Evolutionary conservation across 1,140 invertebrate species (phyloP), one percentile per base, ranked within the genome.

Genomic region (Cydia amplana): DNA sequence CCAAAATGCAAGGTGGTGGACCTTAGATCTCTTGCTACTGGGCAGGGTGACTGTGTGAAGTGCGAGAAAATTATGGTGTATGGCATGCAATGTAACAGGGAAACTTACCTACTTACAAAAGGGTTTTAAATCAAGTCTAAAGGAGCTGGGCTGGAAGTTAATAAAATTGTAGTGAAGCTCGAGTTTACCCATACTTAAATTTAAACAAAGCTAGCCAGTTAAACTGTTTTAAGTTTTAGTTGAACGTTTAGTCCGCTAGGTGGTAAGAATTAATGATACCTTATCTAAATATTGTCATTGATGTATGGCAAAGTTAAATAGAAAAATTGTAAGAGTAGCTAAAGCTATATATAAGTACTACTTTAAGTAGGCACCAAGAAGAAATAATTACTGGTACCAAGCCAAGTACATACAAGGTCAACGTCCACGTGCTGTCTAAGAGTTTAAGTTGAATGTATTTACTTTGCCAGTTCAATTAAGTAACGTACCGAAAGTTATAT

Each of bases 391-490:
- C 55, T 60, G 6, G 6, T 60, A 23, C 10, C 20, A 12, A 60
- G 20, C 9, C 20, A 60, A 60, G 55, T 60, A 60, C 55, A 9
- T 5, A 60, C 65, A 70, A 70, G 65, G 65, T 70, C 65, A 40
- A 40, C 65, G 65, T 9, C 65, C 65, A 70, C 65, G 65, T 70
- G 65, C 32, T n/a, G 63, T 12, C 60, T 67, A 28, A n/a, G 65
- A 18, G 16, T 70, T 70, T 18, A 32, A 32, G 1, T 70, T 36
- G 65, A 67, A 55, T 55, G 55, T 23, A 23, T 60, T 10, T 60
- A 20, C 55, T 20, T 60, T 12, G 10, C 55, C 55, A 23, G 55
- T 60, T 60, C 9, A 60, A 60, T 60, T 10, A 23, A 60, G 55
- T 23, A 60, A 12, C 55, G 20, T 60, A 60, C 55, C 20, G 55